Base-by-base conservation (phyloP, 92 coral and sea anemone species). In the Epizoanthus scotinus region DNA sequence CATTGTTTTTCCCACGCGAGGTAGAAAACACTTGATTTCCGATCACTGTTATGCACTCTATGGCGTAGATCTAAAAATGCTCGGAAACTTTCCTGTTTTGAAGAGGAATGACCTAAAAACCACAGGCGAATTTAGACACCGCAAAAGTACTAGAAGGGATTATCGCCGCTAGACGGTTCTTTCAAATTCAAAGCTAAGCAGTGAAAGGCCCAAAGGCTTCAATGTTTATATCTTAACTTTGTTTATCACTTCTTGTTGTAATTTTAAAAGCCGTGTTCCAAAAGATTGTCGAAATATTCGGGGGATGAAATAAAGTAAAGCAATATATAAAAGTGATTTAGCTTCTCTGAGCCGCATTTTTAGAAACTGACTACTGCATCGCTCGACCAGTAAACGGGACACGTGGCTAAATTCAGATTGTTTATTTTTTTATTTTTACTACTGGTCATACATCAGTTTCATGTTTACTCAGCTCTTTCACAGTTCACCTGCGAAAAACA, bases 381-480 rank as follows among this genome's bases (percentile, higher is more conserved):
- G 67, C 66, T 31, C n/a, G 40, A 6, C 40, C 42, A 59, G 59
- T 60, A 58, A 75, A 59, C 25, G 52, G 40, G 42, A 59, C 81
- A 75, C 81, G 81, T 75, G 81, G 81, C 81, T 59, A 75, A 55
- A 75, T 59, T 75, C 17, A 56, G 31, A 52, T 59, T 75, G 68
- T 75, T 59, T 75, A 75, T 75, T 75, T 12, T 42, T 44, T 44
- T 8, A 34, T 34, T 75, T 75, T 60, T 31, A 75, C 40, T 58
- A 75, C 42, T 75, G 44, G 38, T 44, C 81, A 59, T 38, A 40
- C 67, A 75, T 59, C 80, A 59, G 25, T 75, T 55, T 56, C 8
- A 59, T 83, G 74, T 83, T 87, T 79, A 83, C 81, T 67, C 80
- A 62, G 90, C 63, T 87, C 67, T 83, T 78, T 68, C 62, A 78